Evolutionary conservation across 2,113 vertebrate species (phyloP).

Genomic region (Egretta garzetta): DNA sequence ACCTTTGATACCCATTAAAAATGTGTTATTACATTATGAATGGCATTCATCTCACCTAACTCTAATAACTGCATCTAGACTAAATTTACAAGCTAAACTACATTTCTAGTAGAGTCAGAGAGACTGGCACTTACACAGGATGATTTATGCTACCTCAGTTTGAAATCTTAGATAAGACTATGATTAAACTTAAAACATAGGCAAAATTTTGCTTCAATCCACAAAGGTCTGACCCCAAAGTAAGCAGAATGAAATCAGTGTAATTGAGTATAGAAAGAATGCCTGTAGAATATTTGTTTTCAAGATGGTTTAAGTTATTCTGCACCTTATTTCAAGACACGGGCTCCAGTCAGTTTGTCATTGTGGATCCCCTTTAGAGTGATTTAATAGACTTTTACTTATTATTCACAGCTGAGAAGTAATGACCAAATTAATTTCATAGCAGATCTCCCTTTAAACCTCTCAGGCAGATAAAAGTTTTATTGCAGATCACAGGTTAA

Average conservation of each 20-base stretch:
- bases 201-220: not conserved
- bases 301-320: not conserved
- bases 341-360: not conserved
- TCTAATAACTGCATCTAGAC: not conserved
- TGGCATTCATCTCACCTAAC: not conserved
- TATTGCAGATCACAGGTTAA: not conserved
- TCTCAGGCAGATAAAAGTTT: not conserved
- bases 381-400: not conserved
- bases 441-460: not conserved
- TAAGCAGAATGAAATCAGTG: not conserved
- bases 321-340: not conserved
- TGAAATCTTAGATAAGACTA: not conserved
- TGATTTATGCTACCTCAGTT: not conserved
- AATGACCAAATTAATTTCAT: not conserved
- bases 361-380: not conserved
- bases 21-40: not conserved
- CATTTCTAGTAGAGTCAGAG: not conserved
- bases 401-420: not conserved
- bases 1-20: not conserved
- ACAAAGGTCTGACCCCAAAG: not conserved
- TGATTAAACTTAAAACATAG: not conserved
- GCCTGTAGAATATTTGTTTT: not conserved
- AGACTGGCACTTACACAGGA: not conserved
- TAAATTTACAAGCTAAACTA: not conserved
- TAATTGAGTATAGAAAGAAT: not conserved